Conservation (phyloP, 2,113 vertebrate genomes). For the Xyliphius kryptos region DNA sequence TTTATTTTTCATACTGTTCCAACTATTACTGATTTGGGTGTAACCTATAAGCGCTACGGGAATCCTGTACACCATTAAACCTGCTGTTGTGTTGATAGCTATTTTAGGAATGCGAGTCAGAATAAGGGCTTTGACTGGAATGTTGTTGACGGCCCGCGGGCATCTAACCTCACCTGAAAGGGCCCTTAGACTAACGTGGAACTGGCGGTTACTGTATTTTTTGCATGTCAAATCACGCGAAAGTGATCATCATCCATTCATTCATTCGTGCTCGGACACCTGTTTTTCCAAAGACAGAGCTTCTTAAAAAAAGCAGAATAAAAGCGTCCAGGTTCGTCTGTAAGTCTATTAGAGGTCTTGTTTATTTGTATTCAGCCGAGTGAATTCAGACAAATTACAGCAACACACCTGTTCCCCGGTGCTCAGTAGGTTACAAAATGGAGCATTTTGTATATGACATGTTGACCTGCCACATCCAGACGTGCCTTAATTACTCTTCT, state of each 20-base stretch:
- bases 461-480: conserved; percentile 45
- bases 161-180: conserved; percentile 42
- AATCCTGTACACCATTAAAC: no score
- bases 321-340: conserved; percentile 6
- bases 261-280: conserved; percentile 10
- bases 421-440: conserved; percentile 39
- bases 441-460: conserved; percentile 46
- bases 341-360: conserved; percentile 10
- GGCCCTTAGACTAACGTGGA: conserved; percentile 47
- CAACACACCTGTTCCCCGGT: conserved; percentile 40
- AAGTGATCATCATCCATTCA: conserved; percentile 20
- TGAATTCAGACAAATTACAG: conserved; percentile 43
- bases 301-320: background rate
- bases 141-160: conserved; percentile 43
- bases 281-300: no score
- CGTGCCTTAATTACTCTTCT: conserved; percentile 43
- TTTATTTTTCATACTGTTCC: no score
- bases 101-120: conserved; percentile 5
- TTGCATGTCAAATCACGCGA: conserved; percentile 59
- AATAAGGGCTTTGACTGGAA: conserved; percentile 5
- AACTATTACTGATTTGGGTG: no score
- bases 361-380: conserved; percentile 45
- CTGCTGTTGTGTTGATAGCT: conserved; percentile 15
- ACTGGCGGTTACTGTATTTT: conserved; percentile 40
- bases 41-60: no score